These are phyloP conservation scores for Mormyrops boulengeri DNA, from an alignment of 2,797 vertebrate species.

Conservation along the genomic window DNA sequence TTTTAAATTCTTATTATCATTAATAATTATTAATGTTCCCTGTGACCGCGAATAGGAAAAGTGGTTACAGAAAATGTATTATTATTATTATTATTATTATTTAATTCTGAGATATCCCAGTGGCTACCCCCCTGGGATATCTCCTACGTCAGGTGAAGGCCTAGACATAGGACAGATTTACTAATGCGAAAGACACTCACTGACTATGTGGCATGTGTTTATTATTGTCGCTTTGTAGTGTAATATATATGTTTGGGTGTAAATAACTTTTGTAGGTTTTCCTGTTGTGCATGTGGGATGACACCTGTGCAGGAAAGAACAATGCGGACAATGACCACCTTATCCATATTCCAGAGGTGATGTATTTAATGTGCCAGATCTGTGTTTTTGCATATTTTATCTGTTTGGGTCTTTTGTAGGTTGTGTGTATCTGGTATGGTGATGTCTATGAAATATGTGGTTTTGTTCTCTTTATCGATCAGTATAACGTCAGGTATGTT, in stretches of 20 bases:
- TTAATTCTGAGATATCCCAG: background rate
- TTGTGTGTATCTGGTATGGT: background rate
- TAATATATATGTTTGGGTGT: background rate
- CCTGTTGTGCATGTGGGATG: background rate
- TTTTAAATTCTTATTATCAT: background rate
- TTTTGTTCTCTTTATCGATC: background rate
- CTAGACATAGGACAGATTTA: background rate
- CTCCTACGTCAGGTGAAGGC: background rate
- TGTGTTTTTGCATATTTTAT: background rate
- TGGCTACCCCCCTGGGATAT: too few species aligned
- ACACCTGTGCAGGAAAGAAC: background rate
- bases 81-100: background rate
- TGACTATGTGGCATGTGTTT: background rate
- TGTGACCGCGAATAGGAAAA: background rate
- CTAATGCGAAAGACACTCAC: background rate
- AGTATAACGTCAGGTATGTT: background rate
- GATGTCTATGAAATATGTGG: background rate
- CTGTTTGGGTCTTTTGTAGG: background rate
- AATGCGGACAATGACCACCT: background rate
- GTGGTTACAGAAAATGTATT: background rate
- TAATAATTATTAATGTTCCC: background rate
- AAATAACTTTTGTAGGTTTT: background rate
- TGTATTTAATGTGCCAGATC: background rate
- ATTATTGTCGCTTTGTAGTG: too few species aligned
- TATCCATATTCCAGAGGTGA: background rate